These are phyloP conservation scores for Acrossocheilus fasciatus DNA, from an alignment of 2,797 vertebrate genomes.

Conservation along the genomic window DNA sequence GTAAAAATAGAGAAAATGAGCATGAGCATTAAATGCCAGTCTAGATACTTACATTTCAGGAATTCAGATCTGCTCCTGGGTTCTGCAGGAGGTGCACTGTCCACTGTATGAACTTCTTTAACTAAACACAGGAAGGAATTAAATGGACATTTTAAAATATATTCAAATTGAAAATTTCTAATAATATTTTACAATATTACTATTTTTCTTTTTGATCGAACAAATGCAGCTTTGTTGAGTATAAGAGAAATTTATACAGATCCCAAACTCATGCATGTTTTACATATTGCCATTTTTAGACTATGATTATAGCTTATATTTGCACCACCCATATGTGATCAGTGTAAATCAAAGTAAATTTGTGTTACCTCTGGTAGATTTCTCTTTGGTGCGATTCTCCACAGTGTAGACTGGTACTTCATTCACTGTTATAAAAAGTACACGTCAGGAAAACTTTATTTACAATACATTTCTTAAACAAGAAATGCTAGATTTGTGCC, in stretches of 20 bases:
- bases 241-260: not conserved
- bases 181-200: not conserved
- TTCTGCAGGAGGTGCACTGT: slow-evolving; percentile 74
- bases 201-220: not conserved
- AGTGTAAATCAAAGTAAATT: slow-evolving; percentile 2
- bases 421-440: slow-evolving; percentile 72
- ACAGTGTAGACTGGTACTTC: slow-evolving; percentile 83
- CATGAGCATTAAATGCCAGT: not conserved
- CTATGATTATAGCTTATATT: not conserved
- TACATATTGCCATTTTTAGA: not conserved
- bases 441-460: not conserved
- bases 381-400: slow-evolving; percentile 78
- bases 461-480: slow-evolving; percentile 11
- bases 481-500: slow-evolving; percentile 18
- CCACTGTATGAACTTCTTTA: slow-evolving; percentile 76
- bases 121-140: slow-evolving; percentile 60
- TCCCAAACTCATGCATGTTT: not conserved
- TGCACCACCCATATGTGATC: not conserved
- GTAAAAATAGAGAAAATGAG: not conserved
- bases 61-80: slow-evolving; percentile 79
- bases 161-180: not conserved
- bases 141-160: not conserved
- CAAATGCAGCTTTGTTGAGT: not conserved
- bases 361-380: slow-evolving; percentile 76
- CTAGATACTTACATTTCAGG: slow-evolving; percentile 77